These are phyloP conservation scores for Drosophila dunni DNA, from an alignment of 1,140 invertebrate genomes.

Conservation along the genomic window DNA sequence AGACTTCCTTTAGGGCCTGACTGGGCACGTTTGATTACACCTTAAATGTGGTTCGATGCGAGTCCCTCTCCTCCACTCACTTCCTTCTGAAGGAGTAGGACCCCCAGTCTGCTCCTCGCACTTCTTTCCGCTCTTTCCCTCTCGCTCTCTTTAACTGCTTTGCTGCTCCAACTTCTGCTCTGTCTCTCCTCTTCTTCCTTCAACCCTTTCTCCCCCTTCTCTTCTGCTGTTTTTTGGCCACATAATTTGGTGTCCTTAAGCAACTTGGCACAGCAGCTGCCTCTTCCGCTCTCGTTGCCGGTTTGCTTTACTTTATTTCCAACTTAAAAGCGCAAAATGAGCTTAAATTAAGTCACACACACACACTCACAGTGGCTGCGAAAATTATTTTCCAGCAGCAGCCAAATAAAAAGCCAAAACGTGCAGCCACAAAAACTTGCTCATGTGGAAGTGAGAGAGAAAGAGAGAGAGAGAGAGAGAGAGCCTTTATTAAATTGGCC, in stretches of 20 bases:
- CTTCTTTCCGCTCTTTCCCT: too few species aligned
- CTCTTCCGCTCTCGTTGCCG: conserved; percentile 39
- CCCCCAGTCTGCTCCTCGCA: too few species aligned
- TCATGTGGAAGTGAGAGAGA: conserved; percentile 53
- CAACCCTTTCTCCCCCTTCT: conserved; percentile 8
- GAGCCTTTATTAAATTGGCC: conserved; percentile 65
- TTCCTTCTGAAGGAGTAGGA: too few species aligned
- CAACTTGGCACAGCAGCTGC: conserved; percentile 59
- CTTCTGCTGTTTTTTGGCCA: conserved; percentile 61
- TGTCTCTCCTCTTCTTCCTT: background rate
- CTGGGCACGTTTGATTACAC: conserved; percentile 78
- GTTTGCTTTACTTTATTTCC: conserved; percentile 71
- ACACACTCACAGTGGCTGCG: conserved; percentile 41
- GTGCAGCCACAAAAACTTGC: conserved; percentile 51
- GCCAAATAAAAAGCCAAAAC: conserved; percentile 78
- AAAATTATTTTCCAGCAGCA: conserved; percentile 76
- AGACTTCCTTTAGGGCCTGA: conserved; percentile 76
- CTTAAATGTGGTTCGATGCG: conserved; percentile 66
- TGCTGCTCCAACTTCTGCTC: background rate
- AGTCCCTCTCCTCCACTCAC: background rate
- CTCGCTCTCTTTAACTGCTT: too few species aligned
- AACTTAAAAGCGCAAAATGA: conserved; percentile 81
- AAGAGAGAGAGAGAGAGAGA: too few species aligned
- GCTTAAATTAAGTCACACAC: conserved; percentile 79
- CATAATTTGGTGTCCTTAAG: conserved; percentile 76